Evolutionary conservation across 2,113 vertebrate genomes (phyloP).

Genomic region (Pseudopodoces humilis): DNA sequence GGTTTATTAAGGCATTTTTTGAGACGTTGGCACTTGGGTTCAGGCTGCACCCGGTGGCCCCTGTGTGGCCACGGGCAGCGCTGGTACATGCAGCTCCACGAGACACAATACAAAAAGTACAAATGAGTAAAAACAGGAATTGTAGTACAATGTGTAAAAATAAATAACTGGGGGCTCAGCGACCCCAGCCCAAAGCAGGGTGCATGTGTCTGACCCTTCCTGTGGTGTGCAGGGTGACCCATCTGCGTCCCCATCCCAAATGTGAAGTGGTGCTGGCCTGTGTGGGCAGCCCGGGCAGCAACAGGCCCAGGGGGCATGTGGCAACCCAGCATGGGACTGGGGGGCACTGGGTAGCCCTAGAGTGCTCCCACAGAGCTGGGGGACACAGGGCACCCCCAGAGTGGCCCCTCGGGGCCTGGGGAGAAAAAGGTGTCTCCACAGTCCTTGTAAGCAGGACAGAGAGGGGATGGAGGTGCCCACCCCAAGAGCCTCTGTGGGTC

Average conservation of each 20-base stretch:
- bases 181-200: not conserved
- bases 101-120: conserved; percentile 61
- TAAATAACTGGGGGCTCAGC: conserved; percentile 42
- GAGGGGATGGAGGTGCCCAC: not conserved
- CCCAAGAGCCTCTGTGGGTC: not conserved
- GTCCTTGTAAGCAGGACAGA: not conserved
- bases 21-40: conserved; percentile 69
- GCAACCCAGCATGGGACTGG: not conserved
- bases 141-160: conserved; percentile 49
- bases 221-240: not conserved
- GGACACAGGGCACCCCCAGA: not conserved
- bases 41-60: not conserved
- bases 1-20: conserved; percentile 73
- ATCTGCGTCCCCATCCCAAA: not conserved
- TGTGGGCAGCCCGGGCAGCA: not conserved
- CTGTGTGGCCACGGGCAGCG: not conserved
- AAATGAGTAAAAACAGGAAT: conserved; percentile 53
- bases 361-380: not conserved
- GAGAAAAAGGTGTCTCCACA: not conserved
- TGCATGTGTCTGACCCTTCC: not conserved
- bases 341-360: not conserved
- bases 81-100: conserved; percentile 41
- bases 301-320: not conserved
- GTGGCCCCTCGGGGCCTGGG: not conserved
- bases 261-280: not conserved